Conservation (phyloP, 2,888 invertebrate genomes). For the Harpagoxenus sublaevis region DNA sequence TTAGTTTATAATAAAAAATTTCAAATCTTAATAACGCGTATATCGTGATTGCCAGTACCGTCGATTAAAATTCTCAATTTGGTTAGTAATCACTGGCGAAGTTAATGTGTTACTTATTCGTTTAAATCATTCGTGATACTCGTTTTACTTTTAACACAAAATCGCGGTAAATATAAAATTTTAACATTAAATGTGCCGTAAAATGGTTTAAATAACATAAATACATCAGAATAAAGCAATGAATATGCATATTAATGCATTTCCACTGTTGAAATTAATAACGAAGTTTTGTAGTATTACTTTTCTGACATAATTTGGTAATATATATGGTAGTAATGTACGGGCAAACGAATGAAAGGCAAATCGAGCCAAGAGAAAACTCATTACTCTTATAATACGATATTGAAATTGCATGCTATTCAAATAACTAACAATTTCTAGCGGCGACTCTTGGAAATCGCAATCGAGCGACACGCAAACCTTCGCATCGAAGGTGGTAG, state of each 20-base stretch:
- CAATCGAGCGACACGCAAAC: conserved; percentile 8
- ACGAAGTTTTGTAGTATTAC: neutral
- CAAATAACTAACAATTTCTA: conserved; percentile 35
- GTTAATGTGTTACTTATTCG: too few species aligned
- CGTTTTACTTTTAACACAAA: neutral
- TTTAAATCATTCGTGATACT: neutral
- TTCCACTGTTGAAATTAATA: neutral
- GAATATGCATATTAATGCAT: neutral
- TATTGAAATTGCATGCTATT: conserved; percentile 30
- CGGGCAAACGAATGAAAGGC: neutral
- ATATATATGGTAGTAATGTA: neutral
- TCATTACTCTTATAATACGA: conserved; percentile 27
- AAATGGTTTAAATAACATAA: neutral
- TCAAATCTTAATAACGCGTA: too few species aligned
- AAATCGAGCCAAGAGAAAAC: neutral
- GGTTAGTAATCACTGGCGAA: too few species aligned
- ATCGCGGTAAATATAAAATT: neutral
- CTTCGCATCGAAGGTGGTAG: conserved; percentile 11
- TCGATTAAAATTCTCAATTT: too few species aligned
- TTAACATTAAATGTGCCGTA: neutral
- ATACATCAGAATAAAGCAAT: neutral
- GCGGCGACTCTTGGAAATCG: conserved; percentile 23
- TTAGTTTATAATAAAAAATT: too few species aligned
- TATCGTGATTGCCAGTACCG: too few species aligned
- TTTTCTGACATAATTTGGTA: neutral